A percentile compares a stretch with the other conserved stretches of the same genome.
phyloP scores from a whole-genome alignment of 1,140 invertebrate genomes.

The Spodoptera litura region DNA sequence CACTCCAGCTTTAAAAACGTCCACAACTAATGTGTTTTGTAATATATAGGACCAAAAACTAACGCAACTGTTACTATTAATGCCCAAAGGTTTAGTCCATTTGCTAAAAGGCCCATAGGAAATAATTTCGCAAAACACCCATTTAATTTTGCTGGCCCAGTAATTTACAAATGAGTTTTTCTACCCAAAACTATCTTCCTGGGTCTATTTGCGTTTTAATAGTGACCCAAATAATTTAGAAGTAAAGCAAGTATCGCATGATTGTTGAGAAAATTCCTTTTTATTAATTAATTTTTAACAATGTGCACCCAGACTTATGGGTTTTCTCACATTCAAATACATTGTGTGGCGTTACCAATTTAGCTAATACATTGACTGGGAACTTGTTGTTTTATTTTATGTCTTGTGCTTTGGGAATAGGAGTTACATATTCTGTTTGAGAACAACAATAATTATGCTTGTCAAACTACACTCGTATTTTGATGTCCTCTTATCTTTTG shows the following conservation, averaged over 20 bases:
- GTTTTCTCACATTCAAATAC: slow-evolving; percentile 57
- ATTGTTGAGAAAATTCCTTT: slow-evolving; percentile 55
- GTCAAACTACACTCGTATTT: slow-evolving; percentile 19
- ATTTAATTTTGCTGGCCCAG: neutral
- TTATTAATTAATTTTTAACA: slow-evolving; percentile 55
- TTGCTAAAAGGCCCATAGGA: neutral
- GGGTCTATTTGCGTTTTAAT: slow-evolving; percentile 48
- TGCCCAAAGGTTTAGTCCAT: neutral
- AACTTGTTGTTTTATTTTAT: neutral
- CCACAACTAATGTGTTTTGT: neutral
- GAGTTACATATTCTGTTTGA: neutral
- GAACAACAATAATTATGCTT: neutral
- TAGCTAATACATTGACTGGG: neutral
- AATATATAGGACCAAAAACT: neutral
- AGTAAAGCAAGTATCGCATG: slow-evolving; percentile 24
- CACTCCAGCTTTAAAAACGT: neutral
- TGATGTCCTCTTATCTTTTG: slow-evolving; percentile 36
- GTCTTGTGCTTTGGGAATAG: neutral
- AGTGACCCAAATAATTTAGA: slow-evolving; percentile 50
- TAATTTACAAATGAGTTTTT: slow-evolving; percentile 11
- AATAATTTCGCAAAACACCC: neutral
- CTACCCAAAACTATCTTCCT: neutral
- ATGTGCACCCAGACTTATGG: slow-evolving; percentile 50
- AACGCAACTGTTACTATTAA: neutral
- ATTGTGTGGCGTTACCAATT: slow-evolving; percentile 50